These are phyloP conservation scores for Dyspetes luteomarginatus DNA, from an alignment of 2,888 invertebrate species.

Conservation along the genomic window DNA sequence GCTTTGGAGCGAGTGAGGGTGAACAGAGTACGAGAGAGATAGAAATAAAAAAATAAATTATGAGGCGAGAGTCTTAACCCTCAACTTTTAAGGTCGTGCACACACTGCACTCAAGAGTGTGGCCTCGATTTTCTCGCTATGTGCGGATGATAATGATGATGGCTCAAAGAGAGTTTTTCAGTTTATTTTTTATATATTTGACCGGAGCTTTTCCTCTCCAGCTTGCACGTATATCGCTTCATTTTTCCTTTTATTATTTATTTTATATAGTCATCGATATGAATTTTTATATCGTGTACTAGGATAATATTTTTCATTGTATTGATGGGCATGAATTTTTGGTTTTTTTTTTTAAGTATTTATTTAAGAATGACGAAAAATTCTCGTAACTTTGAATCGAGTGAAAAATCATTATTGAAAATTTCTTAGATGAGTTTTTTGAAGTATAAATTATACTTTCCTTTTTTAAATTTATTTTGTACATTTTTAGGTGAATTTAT, in stretches of 20 bases:
- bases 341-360: no score
- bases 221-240: no score
- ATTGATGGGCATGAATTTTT: no score
- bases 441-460: background rate
- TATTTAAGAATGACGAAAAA: no score
- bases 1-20: background rate
- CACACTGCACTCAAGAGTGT: constrained; percentile 29
- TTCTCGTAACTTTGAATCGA: no score
- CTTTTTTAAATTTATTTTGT: background rate
- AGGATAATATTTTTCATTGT: no score
- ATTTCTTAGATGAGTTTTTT: no score
- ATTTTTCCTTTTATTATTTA: no score
- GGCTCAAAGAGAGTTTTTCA: constrained; percentile 40
- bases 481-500: background rate
- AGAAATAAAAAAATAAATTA: constrained; percentile 9
- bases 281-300: no score
- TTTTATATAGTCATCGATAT: no score
- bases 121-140: constrained; percentile 41
- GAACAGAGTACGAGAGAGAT: constrained; percentile 13
- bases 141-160: constrained; percentile 27
- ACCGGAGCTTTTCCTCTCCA: no score
- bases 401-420: no score
- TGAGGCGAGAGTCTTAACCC: constrained; percentile 45
- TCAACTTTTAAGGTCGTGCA: constrained; percentile 57
- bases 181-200: constrained; percentile 44